These are phyloP conservation scores for Monomorium pharaonis DNA, from an alignment of 1,140 invertebrate species.

Conservation along the genomic window DNA sequence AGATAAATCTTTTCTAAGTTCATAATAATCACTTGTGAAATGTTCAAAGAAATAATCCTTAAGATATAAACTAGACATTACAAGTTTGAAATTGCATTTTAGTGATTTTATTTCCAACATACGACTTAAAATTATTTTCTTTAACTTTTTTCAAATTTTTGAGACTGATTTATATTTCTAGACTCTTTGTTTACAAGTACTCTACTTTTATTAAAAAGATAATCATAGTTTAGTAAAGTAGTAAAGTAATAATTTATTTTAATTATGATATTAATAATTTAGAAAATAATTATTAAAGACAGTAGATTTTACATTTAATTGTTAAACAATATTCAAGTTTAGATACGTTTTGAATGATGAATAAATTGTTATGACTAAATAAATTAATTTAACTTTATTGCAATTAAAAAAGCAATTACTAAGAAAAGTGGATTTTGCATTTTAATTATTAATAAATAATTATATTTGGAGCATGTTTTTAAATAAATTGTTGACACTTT, in stretches of 20 bases:
- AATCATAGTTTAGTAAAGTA: too few species aligned
- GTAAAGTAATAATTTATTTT: not conserved
- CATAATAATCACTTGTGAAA: too few species aligned
- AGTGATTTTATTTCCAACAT: not conserved
- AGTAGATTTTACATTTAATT: not conserved
- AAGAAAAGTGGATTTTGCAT: not conserved
- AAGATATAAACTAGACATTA: not conserved
- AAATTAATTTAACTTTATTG: too few species aligned
- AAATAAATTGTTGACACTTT: not conserved
- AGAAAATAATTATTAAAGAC: not conserved
- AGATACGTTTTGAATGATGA: not conserved
- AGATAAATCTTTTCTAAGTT: too few species aligned
- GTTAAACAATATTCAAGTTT: not conserved
- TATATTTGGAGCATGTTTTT: not conserved
- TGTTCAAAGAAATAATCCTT: too few species aligned
- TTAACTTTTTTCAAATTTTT: not conserved
- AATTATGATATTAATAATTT: not conserved
- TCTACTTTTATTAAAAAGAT: not conserved
- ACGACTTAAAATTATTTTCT: not conserved
- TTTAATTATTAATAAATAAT: not conserved
- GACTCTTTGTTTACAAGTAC: not conserved
- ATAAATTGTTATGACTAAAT: not conserved
- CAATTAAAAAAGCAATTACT: not conserved
- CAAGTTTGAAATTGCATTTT: not conserved
- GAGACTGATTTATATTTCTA: not conserved